A percentile compares a stretch with the other conserved stretches of the same genome.
phyloP scores from a whole-genome alignment of 2,888 invertebrate genomes.

The Caenorhabditis virilis region DNA sequence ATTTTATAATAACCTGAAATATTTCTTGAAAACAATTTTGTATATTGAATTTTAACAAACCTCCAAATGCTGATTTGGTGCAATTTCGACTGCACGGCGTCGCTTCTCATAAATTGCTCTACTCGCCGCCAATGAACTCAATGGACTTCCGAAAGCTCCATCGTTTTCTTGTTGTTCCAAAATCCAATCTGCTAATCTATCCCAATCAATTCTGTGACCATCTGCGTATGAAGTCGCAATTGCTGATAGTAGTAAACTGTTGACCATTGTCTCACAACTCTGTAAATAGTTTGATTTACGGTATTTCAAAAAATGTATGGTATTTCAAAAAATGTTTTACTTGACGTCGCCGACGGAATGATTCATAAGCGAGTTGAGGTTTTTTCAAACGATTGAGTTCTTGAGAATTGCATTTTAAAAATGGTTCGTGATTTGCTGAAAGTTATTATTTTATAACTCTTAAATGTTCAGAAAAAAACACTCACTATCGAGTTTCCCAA shows the following conservation, averaged over 20 bases:
- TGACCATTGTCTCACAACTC: slow-evolving; percentile 53
- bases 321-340: neutral
- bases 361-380: neutral
- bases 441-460: slow-evolving; percentile 3
- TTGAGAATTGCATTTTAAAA: slow-evolving; percentile 22
- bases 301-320: neutral
- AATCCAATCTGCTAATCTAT: slow-evolving; percentile 64
- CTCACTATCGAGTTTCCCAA: slow-evolving; percentile 41
- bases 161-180: slow-evolving; percentile 57
- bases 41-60: slow-evolving; percentile 8
- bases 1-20: slow-evolving; percentile 36
- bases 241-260: slow-evolving; percentile 50
- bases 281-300: slow-evolving; percentile 11
- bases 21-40: neutral
- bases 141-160: slow-evolving; percentile 53
- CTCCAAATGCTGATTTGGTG: slow-evolving; percentile 21
- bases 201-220: slow-evolving; percentile 52
- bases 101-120: slow-evolving; percentile 59
- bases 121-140: slow-evolving; percentile 51
- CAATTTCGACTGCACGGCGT: slow-evolving; percentile 28
- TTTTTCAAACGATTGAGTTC: neutral
- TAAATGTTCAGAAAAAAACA: slow-evolving; percentile 1
- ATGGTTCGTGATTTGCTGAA: slow-evolving; percentile 26
- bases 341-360: neutral
- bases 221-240: slow-evolving; percentile 43